Base-by-base conservation (phyloP, 2,888 invertebrate genomes). In the Drosophila ezoana region DNA sequence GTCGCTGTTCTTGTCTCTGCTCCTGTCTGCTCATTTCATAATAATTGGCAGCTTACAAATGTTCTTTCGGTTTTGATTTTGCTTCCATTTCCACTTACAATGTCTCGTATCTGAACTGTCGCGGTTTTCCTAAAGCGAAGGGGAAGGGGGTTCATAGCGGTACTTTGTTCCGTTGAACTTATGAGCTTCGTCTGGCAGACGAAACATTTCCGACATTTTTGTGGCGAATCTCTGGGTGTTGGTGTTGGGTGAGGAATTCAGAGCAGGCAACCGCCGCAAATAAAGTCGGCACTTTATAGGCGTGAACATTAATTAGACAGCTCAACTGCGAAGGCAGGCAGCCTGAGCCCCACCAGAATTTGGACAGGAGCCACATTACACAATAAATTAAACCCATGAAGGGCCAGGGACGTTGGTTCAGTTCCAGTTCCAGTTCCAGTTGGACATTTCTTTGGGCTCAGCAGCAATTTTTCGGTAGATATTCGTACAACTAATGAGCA, bases 1-100 rank as follows among this genome's bases (percentile, higher is more conserved):
- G 83, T 83, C 81, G 72, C 83, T 67, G 68, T 56, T 70, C 74
- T 68, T 61, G 47, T 33, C 35, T 47, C 2, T 45, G 56, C 35
- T 63, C 52, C 66, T 70, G 77, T 76, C 82, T 76, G 48, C 52
- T 67, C 67, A 70, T 81, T 83, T 83, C 83, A 83, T 83, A 83
- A 83, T 83, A 83, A 83, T 83, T 83, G 87, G 87, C 83, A 83
- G 84, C 81, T 83, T 84, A 81, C 84, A 84, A 83, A 83, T 83
- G 81, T 83, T 81, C 79, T 84, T 84, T 83, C 48, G 74, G 74
- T 74, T 83, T 83, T 84, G 81, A 86, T 86, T 72, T 75, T 49
- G 56, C 56, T 68, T 68, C 82, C 53, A 72, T 67, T 66, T 76
- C 65, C 37, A 68, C 52, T 79, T 56, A 53, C 43, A 63, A 40